These are phyloP conservation scores for Schizotus pectinicornis DNA, from an alignment of 2,888 invertebrate species.

Conservation along the genomic window DNA sequence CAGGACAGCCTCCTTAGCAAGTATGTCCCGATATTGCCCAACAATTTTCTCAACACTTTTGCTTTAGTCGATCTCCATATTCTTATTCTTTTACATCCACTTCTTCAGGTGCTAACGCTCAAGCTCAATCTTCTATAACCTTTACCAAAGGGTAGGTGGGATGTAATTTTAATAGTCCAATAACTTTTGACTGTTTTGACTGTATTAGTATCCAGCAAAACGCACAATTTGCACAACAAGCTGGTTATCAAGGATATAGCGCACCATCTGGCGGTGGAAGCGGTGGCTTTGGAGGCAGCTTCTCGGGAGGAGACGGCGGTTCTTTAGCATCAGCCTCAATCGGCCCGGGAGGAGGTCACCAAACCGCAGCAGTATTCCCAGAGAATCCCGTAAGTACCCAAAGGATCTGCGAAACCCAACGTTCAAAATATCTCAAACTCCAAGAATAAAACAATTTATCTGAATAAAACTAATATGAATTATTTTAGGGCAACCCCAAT, in stretches of 20 bases:
- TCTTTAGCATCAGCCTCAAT: constrained; percentile 64
- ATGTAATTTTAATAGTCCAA: constrained; percentile 7
- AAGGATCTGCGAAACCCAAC: no score
- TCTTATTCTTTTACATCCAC: constrained; percentile 45
- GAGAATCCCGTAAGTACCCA: constrained; percentile 64
- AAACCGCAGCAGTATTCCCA: constrained; percentile 66
- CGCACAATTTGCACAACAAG: constrained; percentile 1
- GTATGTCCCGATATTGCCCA: constrained; percentile 38
- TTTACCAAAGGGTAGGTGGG: constrained; percentile 31
- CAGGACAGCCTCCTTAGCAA: constrained; percentile 46
- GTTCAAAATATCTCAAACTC: no score
- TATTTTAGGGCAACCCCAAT: constrained; percentile 61
- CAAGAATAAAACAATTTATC: no score
- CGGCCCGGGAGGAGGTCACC: constrained; percentile 63
- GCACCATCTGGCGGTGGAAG: constrained; percentile 4
- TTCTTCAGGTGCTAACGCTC: constrained; percentile 38
- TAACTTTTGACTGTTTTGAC: no score
- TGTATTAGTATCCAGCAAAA: constrained; percentile 19
- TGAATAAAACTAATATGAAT: no score
- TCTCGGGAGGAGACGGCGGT: constrained; percentile 37
- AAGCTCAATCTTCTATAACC: constrained; percentile 46
- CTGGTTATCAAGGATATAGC: background rate
- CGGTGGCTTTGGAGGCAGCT: constrained; percentile 28
- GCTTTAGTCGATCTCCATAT: constrained; percentile 37
- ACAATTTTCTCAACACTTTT: constrained; percentile 12